Conservation (phyloP, 2,888 invertebrate genomes). For the Autographa pulchrina region DNA sequence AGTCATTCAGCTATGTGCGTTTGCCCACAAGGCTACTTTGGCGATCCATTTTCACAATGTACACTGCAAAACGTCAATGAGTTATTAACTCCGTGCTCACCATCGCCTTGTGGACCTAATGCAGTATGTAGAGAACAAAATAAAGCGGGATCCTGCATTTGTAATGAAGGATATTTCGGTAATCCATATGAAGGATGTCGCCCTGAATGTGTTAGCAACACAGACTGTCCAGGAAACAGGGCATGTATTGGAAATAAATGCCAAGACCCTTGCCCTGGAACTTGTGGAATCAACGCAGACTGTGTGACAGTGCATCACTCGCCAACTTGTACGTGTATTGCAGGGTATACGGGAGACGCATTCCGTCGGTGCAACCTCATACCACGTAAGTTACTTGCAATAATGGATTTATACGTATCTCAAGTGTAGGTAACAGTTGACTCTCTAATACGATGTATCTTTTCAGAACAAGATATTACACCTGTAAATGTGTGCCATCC, state of each 20-base stretch:
- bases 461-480: conserved; percentile 81
- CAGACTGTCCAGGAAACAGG: conserved; percentile 92
- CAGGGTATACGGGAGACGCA: conserved; percentile 91
- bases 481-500: conserved; percentile 88
- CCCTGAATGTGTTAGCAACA: conserved; percentile 93
- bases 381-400: conserved; percentile 74
- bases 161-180: conserved; percentile 92
- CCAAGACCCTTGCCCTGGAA: conserved; percentile 93
- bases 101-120: conserved; percentile 93
- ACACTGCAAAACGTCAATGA: conserved; percentile 83
- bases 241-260: conserved; percentile 94
- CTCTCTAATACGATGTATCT: not conserved
- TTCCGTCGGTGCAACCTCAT: conserved; percentile 86
- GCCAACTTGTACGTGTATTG: conserved; percentile 91
- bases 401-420: not conserved
- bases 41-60: conserved; percentile 91
- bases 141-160: conserved; percentile 92
- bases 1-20: conserved; percentile 95
- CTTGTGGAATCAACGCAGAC: conserved; percentile 93
- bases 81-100: conserved; percentile 90
- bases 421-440: not conserved
- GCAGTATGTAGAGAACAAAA: conserved; percentile 92
- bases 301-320: conserved; percentile 93
- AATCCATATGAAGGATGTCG: conserved; percentile 94
- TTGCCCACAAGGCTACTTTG: conserved; percentile 91